Conservation (phyloP, 2,797 vertebrate species). For the Pygocentrus nattereri region DNA sequence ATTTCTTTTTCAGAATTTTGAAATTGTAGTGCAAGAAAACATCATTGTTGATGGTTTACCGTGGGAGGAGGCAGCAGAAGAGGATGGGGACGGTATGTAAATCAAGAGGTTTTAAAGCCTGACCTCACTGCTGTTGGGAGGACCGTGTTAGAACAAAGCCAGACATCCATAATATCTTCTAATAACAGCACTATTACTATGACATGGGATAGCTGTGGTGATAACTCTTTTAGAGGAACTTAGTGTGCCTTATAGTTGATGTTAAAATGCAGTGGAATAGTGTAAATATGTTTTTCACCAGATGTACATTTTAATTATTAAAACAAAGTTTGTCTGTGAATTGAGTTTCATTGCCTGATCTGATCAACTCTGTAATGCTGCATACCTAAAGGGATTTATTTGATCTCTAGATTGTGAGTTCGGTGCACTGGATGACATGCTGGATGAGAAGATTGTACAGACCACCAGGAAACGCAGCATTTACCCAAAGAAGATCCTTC, state of each 20-base stretch:
- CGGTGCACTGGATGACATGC: conserved; percentile 80
- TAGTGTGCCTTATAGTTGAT: background rate
- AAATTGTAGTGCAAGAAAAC: conserved; percentile 84
- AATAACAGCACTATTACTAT: no score
- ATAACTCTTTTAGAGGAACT: background rate
- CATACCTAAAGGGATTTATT: background rate
- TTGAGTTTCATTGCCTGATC: no score
- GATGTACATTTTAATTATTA: no score
- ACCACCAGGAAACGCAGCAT: conserved; percentile 82
- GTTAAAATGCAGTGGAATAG: background rate
- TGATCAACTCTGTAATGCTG: background rate
- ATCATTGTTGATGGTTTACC: conserved; percentile 83
- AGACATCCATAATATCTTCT: background rate
- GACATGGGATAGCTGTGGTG: no score
- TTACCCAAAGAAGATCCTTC: conserved; percentile 85
- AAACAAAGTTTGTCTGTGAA: no score
- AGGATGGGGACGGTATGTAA: conserved; percentile 61
- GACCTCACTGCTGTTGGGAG: no score
- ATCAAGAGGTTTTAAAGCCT: background rate
- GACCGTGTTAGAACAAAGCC: background rate
- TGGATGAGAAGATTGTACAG: conserved; percentile 89
- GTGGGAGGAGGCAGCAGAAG: conserved; percentile 83
- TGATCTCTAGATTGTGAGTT: conserved; percentile 72
- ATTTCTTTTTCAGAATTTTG: conserved; percentile 83
- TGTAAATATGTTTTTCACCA: no score